Conservation (phyloP, 2,113 vertebrate species). For the Australoheros scitulus region DNA sequence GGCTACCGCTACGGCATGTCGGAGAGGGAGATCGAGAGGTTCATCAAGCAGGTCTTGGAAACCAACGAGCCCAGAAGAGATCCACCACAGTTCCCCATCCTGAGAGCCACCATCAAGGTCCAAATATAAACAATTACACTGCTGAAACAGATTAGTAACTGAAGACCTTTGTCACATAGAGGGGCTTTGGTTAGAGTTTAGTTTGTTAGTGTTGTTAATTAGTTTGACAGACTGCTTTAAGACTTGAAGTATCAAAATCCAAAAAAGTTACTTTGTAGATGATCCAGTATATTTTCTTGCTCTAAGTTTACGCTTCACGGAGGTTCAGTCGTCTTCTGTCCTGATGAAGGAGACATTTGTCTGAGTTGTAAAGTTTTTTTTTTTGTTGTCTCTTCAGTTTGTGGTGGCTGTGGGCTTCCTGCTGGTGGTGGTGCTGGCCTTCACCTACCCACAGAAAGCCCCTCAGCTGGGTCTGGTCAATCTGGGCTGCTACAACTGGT, state of each 20-base stretch:
- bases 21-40: conserved; percentile 93
- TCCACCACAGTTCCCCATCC: conserved; percentile 86
- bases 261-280: background rate
- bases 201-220: background rate
- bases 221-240: background rate
- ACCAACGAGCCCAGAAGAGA: conserved; percentile 91
- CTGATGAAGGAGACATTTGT: background rate
- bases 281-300: background rate
- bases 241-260: background rate
- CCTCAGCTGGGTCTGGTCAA: conserved; percentile 81
- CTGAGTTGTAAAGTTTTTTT: background rate
- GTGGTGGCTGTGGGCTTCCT: conserved; percentile 85
- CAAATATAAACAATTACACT: background rate
- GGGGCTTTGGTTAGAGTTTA: background rate
- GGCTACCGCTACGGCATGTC: conserved; percentile 96
- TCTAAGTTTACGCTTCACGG: background rate
- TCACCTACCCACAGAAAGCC: conserved; percentile 85
- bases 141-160: conserved; percentile 1
- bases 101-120: conserved; percentile 86
- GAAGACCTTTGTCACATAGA: background rate
- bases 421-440: conserved; percentile 84
- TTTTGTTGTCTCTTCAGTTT: conserved; percentile 74
- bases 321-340: background rate
- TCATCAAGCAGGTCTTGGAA: conserved; percentile 93
- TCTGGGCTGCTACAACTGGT: conserved; percentile 85